Base-by-base conservation (phyloP, 2,797 vertebrate genomes). In the Poeciliopsis presidionis region DNA sequence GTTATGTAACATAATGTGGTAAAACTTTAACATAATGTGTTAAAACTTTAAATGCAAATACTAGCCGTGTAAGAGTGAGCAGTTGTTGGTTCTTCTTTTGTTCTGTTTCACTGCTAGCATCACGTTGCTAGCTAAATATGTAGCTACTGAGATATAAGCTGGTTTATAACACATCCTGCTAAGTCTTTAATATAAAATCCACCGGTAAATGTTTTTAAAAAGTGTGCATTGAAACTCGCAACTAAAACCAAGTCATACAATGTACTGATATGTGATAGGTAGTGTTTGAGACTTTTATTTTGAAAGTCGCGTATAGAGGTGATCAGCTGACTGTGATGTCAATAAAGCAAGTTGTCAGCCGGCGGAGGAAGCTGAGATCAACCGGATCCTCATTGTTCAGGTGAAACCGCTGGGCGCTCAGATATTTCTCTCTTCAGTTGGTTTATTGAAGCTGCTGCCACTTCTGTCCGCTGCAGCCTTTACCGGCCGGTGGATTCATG, bases 251-350 rank as follows among this genome's bases (percentile, higher is more conserved):
- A 36, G 30, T 63, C 1, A 13, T 63, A 18, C 4, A 4, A 47
- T 20, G 5, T 46, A 72, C 7, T 33, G 41, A 7, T 33, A 20
- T 65, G 59, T 63, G 9, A 65, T 39, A 36, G 33, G 7, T 51
- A 33, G 16, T 20, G n/a, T 12, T 1, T 3, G 41, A 30, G 18
- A 7, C 72, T 72, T 89, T 94, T 95, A 93, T 87, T 93, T 87
- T 94, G 94, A 94, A 94, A 93, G 33, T 5, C 2, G 13, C 0
- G 0, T 0, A 11, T 2, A 30, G 28, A 43, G 30, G 0, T 0
- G 72, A 79, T 95, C 95, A 95, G 88, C 85, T 96, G 94, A 95
- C 87, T 72, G n/a, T 28, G 45, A 3, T 88, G 82, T 93, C 93
- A 86, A 87, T 87, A 80, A 86, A 36, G 87, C 87, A 55, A 45